Percentiles rank a stretch among this genome's conserved stretches.
Evolutionary conservation across 2,113 vertebrate species (phyloP).

Genomic region (Rallus limicola): DNA sequence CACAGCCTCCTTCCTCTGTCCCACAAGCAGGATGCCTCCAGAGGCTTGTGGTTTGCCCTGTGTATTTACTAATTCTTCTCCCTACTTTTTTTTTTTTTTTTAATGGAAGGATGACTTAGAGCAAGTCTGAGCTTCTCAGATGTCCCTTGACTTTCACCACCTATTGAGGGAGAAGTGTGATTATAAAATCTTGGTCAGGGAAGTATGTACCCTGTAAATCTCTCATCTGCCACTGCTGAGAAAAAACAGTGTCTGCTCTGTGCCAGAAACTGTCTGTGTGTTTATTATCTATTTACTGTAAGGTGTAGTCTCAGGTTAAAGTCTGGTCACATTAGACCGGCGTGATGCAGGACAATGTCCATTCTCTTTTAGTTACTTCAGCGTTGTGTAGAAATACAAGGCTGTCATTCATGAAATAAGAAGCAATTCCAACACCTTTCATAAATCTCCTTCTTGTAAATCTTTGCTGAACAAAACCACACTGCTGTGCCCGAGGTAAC

Average conservation of each 20-base stretch:
- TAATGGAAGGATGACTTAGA: not conserved
- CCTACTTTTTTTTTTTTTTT: not conserved
- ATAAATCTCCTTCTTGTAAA: not conserved
- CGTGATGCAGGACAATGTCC: not conserved
- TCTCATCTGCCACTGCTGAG: not conserved
- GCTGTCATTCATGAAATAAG: not conserved
- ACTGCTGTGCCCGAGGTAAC: not conserved
- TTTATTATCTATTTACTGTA: not conserved
- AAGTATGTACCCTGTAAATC: not conserved
- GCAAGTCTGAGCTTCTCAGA: not conserved
- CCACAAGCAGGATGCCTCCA: not conserved
- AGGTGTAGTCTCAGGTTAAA: not conserved
- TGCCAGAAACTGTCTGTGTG: not conserved
- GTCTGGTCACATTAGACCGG: not conserved
- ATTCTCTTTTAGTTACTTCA: not conserved
- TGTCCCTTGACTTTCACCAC: not conserved
- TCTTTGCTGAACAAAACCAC: not conserved
- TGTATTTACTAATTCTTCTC: not conserved
- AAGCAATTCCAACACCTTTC: not conserved
- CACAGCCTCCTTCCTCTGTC: not conserved
- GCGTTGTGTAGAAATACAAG: not conserved
- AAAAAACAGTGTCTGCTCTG: not conserved
- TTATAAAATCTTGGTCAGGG: not conserved
- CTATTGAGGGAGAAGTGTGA: not conserved
- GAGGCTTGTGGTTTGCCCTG: not conserved